Conservation (phyloP, 2,113 vertebrate species). For the Herpetotheres cachinnans region DNA sequence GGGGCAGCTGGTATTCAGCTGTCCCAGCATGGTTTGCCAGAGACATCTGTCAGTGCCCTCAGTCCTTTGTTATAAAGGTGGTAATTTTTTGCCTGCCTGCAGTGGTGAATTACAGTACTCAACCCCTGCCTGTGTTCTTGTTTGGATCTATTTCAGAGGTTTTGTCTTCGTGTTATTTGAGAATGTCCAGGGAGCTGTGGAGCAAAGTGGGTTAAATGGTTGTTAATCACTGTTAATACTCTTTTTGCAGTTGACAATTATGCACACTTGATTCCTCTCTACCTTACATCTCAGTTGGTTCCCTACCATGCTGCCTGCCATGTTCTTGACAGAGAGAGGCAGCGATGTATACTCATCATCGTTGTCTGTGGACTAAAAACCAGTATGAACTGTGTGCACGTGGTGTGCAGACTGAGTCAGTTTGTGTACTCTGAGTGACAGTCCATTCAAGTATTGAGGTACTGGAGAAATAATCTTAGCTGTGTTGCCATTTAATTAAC, state of each 20-base stretch:
- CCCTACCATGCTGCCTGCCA: neutral
- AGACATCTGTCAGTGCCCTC: conserved; percentile 19
- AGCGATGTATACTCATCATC: neutral
- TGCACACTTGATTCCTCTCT: neutral
- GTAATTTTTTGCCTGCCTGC: conserved; percentile 36
- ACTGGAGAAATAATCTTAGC: neutral
- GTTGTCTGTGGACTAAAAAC: neutral
- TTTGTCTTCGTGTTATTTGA: neutral
- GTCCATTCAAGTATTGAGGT: neutral
- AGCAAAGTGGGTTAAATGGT: neutral
- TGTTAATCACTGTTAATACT: neutral
- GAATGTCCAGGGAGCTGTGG: neutral
- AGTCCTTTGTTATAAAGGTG: conserved; percentile 8
- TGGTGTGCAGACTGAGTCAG: neutral
- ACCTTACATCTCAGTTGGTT: neutral
- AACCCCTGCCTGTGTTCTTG: neutral
- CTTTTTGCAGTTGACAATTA: neutral
- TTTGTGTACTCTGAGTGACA: neutral
- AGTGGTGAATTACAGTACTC: conserved; percentile 37
- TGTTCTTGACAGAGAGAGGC: neutral
- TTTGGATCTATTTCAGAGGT: neutral
- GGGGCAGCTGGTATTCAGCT: conserved; percentile 6
- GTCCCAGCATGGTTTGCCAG: neutral
- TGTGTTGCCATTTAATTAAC: neutral
- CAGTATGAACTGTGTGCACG: neutral